phyloP scores from a whole-genome alignment of 2,888 invertebrate species.

The Drosophila affinis region DNA sequence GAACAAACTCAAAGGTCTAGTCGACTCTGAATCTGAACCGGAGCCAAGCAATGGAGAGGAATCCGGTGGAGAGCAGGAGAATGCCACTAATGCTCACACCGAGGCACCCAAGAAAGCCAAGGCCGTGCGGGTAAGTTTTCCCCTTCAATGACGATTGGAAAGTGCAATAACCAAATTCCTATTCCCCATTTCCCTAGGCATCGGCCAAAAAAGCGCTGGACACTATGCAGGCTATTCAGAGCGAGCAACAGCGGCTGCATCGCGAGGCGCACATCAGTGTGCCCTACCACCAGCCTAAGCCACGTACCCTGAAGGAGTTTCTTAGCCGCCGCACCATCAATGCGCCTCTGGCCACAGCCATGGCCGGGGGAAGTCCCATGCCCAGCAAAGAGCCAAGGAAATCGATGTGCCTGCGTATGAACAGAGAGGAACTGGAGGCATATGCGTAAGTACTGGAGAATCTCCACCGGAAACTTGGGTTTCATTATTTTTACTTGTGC shows the following conservation, averaged over 20 bases:
- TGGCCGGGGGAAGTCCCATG: slow-evolving; percentile 59
- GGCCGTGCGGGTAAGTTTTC: slow-evolving; percentile 54
- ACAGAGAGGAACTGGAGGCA: slow-evolving; percentile 86
- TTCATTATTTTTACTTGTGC: not conserved
- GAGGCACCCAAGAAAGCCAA: slow-evolving; percentile 51
- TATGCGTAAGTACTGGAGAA: slow-evolving; percentile 85
- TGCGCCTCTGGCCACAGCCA: slow-evolving; percentile 59
- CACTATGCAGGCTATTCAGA: slow-evolving; percentile 90
- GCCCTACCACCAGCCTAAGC: slow-evolving; percentile 94
- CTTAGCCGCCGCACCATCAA: slow-evolving; percentile 84
- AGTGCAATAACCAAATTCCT: not conserved
- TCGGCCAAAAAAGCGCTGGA: slow-evolving; percentile 88
- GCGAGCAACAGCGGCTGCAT: slow-evolving; percentile 92
- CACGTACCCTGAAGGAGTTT: slow-evolving; percentile 91
- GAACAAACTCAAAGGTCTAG: slow-evolving; percentile 53
- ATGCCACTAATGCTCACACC: not conserved
- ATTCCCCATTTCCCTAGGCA: slow-evolving; percentile 84
- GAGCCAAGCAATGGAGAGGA: slow-evolving; percentile 42
- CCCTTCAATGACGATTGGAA: not conserved
- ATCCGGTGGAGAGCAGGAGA: slow-evolving; percentile 14
- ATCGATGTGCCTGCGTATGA: slow-evolving; percentile 86
- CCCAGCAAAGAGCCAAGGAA: slow-evolving; percentile 57
- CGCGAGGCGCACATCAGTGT: slow-evolving; percentile 90
- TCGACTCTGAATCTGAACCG: slow-evolving; percentile 65
- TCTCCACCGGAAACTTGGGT: not conserved